Base-by-base conservation (phyloP, 2,113 vertebrate species). In the Muscicapa adusta region DNA sequence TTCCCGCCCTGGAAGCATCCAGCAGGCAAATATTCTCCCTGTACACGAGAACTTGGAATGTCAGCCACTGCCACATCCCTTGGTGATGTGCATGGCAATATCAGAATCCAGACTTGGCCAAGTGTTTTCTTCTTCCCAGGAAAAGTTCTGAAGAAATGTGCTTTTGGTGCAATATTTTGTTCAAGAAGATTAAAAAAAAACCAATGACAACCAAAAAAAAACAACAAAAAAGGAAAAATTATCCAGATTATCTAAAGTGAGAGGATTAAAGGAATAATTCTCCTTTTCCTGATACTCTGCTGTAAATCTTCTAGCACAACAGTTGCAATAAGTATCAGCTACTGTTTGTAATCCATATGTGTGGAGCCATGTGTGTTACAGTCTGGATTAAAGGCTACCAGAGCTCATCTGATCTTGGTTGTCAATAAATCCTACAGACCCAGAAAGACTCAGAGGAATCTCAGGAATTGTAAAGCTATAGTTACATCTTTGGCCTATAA, bases 281-380 rank as follows among this genome's bases (percentile, higher is more conserved):
- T 78, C 17, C 31, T 60, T 81, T 92, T 68, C 43, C 68, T 65
- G 43, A 40, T 33, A 18, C n/a, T 61, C 43, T 58, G 45, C 45
- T 72, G 40, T 29, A 93, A 93, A 92, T 66, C 61, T 77, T 81
- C 19, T 33, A 62, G 53, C 83, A 89, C 72, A 94, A 80, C 84
- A 88, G 83, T 86, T 83, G 68, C 86, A 65, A n/a, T 33, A 70
- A 86, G 47, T 71, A 75, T 75, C 54, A 94, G 70, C 86, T 93
- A 77, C 86, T 94, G 76, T 91, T 85, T 71, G 53, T 25, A 95
- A 91, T 45, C 42, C 54, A 20, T 72, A 33, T 23, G 18, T 63
- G 72, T 61, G 86, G 89, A 94, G 70, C 42, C 84, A n/a, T 61
- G 60, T 38, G 60, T 67, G 28, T 78, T 78, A 85, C 31, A 45